Base-by-base conservation (phyloP, 2,888 invertebrate species). In the Thymelicus acteon region DNA sequence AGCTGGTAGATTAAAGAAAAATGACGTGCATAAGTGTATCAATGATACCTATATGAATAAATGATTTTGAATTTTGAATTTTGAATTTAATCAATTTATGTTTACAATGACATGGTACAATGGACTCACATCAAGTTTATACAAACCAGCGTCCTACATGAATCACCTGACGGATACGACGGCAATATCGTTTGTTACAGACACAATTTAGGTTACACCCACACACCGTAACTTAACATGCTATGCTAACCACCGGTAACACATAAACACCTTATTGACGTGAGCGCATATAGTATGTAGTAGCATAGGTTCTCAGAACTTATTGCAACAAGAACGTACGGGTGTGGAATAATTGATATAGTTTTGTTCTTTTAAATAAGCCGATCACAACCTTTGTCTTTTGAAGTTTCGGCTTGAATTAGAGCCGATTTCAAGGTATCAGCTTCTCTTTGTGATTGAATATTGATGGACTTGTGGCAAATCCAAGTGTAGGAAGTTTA, bases 211-310 rank as follows among this genome's bases (percentile, higher is more conserved):
- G 84, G 85, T 84, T 78, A 85, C 83, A 76, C 88, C 86, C 75
- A 88, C 86, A 76, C 78, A 72, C 63, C 0, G 8, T 73, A 75
- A 76, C 73, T 74, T 13, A 72, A 75, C 71, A 79, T 76, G 83
- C 77, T 85, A 79, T 76, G 83, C 77, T 85, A 85, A 86, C 79
- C 75, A 76, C 82, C 79, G 84, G 81, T 85, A 86, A 86, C 83
- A 82, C 81, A 82, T 75, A 19, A 54, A 54, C 54, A 80, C 78
- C 79, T 79, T 81, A 82, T 83, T 84, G 80, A 79, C 79, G 79
- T 76, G 75, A 76, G 71, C 72, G 75, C 75, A 75, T 76, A 19
- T n/a, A 37, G 52, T n/a, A n/a, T n/a, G n/a, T 67, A 67, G 74
- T 74, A 75, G 72, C 71, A 73, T 58, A 47, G 15, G 31, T 49